phyloP scores from a whole-genome alignment of 2,888 invertebrate species.

The Lomographa bimaculata region DNA sequence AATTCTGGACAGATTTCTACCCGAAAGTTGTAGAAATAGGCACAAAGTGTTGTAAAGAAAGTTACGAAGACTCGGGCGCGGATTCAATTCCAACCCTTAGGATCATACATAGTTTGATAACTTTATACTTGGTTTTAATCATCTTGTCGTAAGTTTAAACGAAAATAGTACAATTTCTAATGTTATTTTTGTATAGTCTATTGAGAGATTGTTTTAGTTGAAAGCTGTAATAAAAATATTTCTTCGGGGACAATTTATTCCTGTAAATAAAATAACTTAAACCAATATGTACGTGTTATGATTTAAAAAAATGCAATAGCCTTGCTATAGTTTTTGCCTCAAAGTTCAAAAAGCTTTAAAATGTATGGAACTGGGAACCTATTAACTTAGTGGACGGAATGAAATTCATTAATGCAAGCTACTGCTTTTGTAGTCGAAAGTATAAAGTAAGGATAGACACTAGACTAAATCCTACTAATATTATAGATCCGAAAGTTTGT shows the following conservation, averaged over 20 bases:
- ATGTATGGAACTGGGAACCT: too few species aligned
- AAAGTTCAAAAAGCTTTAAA: too few species aligned
- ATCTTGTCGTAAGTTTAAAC: constrained; percentile 50
- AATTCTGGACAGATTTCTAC: constrained; percentile 94
- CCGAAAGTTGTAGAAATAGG: constrained; percentile 89
- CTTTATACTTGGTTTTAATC: constrained; percentile 52
- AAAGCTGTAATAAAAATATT: constrained; percentile 50
- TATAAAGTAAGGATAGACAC: too few species aligned
- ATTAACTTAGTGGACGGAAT: too few species aligned
- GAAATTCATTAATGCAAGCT: too few species aligned
- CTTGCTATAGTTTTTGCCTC: too few species aligned
- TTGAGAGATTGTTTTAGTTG: constrained; percentile 62
- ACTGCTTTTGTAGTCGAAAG: too few species aligned
- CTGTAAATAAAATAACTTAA: constrained; percentile 45
- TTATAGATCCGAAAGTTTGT: too few species aligned
- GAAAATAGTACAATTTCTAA: constrained; percentile 40
- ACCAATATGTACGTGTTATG: constrained; percentile 14
- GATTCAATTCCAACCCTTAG: constrained; percentile 45
- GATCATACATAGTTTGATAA: constrained; percentile 50
- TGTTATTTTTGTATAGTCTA: constrained; percentile 77
- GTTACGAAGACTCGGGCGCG: constrained; percentile 66
- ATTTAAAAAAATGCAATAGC: too few species aligned
- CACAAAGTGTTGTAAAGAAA: constrained; percentile 88
- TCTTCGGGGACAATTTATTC: constrained; percentile 39
- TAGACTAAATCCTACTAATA: too few species aligned